Conservation (phyloP, 2,797 vertebrate genomes). For the Pelobates cultripes region DNA sequence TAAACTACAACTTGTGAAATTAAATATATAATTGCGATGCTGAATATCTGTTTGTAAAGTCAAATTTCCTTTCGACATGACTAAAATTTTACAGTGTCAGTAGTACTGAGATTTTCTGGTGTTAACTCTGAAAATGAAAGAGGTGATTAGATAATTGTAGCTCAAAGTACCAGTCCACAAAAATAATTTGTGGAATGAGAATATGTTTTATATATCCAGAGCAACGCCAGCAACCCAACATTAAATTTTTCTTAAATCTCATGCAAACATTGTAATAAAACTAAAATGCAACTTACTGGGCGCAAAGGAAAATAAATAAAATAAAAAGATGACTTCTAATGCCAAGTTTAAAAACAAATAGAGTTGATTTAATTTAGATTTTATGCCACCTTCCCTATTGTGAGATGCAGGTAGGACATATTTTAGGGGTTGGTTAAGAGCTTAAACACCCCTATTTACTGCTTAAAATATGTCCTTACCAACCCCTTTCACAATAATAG, state of each 20-base stretch:
- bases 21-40: neutral
- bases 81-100: neutral
- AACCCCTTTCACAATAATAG: too few relatives aligned
- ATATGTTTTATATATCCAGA: neutral
- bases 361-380: too few relatives aligned
- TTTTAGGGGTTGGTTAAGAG: too few relatives aligned
- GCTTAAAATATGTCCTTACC: too few relatives aligned
- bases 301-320: neutral
- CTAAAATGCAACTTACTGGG: too few relatives aligned
- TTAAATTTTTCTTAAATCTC: neutral
- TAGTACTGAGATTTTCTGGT: neutral
- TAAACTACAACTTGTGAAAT: neutral
- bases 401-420: too few relatives aligned
- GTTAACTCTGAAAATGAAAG: slow-evolving; percentile 1
- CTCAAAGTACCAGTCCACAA: neutral
- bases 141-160: neutral
- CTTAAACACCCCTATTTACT: too few relatives aligned
- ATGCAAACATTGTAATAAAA: neutral
- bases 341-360: too few relatives aligned
- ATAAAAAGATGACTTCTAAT: too few relatives aligned
- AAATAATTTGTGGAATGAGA: neutral
- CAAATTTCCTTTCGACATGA: neutral
- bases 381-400: too few relatives aligned
- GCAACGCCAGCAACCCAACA: neutral
- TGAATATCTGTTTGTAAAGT: slow-evolving; percentile 16